Base-by-base conservation (phyloP, 2,797 vertebrate species). In the Carapus acus region DNA sequence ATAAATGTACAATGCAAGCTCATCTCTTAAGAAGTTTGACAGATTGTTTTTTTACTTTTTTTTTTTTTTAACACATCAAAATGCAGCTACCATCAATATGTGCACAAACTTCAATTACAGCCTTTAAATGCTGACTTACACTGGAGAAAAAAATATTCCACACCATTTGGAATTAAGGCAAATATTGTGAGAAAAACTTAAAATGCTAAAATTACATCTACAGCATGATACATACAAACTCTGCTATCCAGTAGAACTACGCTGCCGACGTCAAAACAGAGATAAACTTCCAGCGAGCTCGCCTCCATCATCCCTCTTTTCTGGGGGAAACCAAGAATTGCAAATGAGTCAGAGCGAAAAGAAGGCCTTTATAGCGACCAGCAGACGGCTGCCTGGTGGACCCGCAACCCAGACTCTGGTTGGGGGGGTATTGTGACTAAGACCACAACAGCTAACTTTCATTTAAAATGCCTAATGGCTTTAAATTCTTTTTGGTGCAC, bases 391-490 rank as follows among this genome's bases (percentile, higher is more conserved):
- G 50, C 38, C 54, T 54, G 60, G 54, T 53, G 62, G 53, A 77
- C 62, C 50, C 56, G 67, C 41, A 73, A 72, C 63, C 43, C 47
- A 48, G 62, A 66, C 72, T 43, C 62, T 60, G 69, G 71, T 74
- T 68, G 67, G 24, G 46, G 68, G 67, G 64, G 14, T 42, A 54
- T 62, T 65, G 67, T 60, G 61, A 29, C 41, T 29, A 19, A 54
- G 58, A 76, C 82, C 75, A 71, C 80, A 78, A 23, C 47, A 60
- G 51, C 67, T 15, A 61, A 45, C 60, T 61, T 65, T 67, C 49
- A 68, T 74, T 72, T 20, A 62, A 50, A 66, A 16, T 19, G 37
- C 47, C 62, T 58, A 53, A 69, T 43, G 56, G 36, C 23, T 70
- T 57, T 24, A 58, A 42, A 73, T 65, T 65, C 17, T 36, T 69